Conservation (phyloP, 2,113 vertebrate genomes). For the Ceuthmochares aereus region DNA sequence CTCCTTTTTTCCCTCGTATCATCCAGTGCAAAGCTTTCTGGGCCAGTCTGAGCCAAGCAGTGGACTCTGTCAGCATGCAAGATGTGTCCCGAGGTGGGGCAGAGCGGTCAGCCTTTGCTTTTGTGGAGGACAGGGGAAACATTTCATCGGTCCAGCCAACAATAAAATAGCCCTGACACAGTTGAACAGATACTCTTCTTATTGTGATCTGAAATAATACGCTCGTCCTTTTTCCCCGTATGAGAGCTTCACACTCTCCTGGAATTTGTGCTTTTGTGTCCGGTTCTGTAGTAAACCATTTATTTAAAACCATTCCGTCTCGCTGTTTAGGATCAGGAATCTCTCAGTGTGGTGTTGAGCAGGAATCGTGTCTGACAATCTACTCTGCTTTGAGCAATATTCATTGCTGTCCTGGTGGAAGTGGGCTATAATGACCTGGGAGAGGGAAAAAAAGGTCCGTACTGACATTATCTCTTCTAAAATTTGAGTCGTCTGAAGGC, state of each 20-base stretch:
- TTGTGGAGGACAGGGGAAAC: neutral
- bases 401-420: neutral
- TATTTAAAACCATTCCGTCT: neutral
- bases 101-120: neutral
- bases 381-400: neutral
- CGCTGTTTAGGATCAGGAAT: neutral
- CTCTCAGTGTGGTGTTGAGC: neutral
- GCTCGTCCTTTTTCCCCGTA: neutral
- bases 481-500: neutral
- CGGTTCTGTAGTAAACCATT: neutral
- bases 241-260: neutral
- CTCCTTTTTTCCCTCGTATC: neutral
- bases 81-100: neutral
- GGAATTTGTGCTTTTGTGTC: neutral
- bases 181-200: neutral
- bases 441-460: neutral
- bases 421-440: neutral
- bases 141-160: neutral
- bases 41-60: neutral
- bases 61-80: accelerated
- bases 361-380: neutral
- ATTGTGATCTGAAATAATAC: neutral
- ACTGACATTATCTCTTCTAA: neutral
- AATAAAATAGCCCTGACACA: neutral
- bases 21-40: neutral